A percentile compares a stretch with the other conserved stretches of the same genome.
phyloP scores from a whole-genome alignment of 1,140 invertebrate species.

The Paramacrobiotus metropolitanus region DNA sequence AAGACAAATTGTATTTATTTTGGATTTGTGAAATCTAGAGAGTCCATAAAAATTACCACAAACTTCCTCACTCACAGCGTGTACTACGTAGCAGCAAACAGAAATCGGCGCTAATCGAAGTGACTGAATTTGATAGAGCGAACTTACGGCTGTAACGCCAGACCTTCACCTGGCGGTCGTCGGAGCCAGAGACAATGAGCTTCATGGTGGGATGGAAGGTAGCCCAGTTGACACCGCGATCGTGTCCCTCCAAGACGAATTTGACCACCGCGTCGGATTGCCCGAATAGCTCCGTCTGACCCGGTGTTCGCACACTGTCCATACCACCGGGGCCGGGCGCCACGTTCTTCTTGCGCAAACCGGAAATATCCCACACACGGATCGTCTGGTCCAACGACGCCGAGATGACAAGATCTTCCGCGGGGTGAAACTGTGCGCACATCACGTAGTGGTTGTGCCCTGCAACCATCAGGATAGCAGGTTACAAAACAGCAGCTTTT shows the following conservation, averaged over 20 bases:
- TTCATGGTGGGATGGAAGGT: slow-evolving; percentile 83
- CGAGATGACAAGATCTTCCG: slow-evolving; percentile 86
- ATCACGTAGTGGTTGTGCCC: slow-evolving; percentile 99
- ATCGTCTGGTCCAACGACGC: slow-evolving; percentile 95
- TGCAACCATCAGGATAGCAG: slow-evolving; percentile 26
- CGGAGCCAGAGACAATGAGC: slow-evolving; percentile 84
- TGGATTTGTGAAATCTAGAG: no score
- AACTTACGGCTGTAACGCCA: slow-evolving; percentile 39
- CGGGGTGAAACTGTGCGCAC: slow-evolving; percentile 94
- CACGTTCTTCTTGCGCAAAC: slow-evolving; percentile 86
- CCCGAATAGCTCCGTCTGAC: slow-evolving; percentile 79
- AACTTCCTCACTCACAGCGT: no score
- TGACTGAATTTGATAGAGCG: no score
- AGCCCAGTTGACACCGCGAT: slow-evolving; percentile 95
- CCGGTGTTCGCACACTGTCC: slow-evolving; percentile 63
- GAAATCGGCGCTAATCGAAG: no score
- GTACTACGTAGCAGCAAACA: no score
- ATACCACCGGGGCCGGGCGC: slow-evolving; percentile 70
- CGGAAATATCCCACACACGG: slow-evolving; percentile 94
- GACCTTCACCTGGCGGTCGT: slow-evolving; percentile 88
- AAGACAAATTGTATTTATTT: no score
- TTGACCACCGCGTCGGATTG: slow-evolving; percentile 80
- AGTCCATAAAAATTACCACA: no score
- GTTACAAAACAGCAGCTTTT: slow-evolving; percentile 10
- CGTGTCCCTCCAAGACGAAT: slow-evolving; percentile 89